Evolutionary conservation across 2,888 invertebrate species (phyloP), one percentile per base, ranked within the genome.

Genomic region (Liopterus haemorrhoidalis): DNA sequence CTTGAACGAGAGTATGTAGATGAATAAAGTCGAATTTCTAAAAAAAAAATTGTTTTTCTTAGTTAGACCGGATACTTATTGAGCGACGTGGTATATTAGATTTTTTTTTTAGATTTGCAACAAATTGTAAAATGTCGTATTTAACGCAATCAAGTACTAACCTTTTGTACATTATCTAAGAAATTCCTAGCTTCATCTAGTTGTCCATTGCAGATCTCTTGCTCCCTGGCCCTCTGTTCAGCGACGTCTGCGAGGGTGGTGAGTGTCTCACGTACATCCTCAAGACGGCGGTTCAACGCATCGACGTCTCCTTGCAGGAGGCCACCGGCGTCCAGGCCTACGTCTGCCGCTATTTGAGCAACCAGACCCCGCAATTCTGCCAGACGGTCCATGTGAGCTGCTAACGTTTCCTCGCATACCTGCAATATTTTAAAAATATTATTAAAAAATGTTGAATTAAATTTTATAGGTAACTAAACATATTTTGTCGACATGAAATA

Each of bases 251-350:
- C 86, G 53, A 89, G 67, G 2, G 76, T 76, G 35, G 82, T 81
- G 5, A 88, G 78, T 0, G 85, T 78, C 48, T 85, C 81, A 15
- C 82, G 77, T 20, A 87, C 85, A 59, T 86, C 80, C 62, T 85
- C 81, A 50, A 89, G 72, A 20, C 82, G 74, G 46, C 79, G 74
- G 28, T 85, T 85, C 39, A 89, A 67, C 0, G 84, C 81, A 57
- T 86, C 85, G 8, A 88, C 79, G 65, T 89, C 88, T 18, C 81
- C 80, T 50, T 83, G 82, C 47, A 88, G 70, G 1, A 86, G 76
- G 3, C 79, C 74, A 19, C 82, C 80, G 8, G 76, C 76, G 59
- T 81, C 81, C 52, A 82, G 64, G 9, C 87, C 87, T 6, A 89
- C 85, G 60, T 85, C 85, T 16, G 80, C 76, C 0, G 87, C 85